Conservation (phyloP, 2,888 invertebrate species). For the Drosophila putrida region DNA sequence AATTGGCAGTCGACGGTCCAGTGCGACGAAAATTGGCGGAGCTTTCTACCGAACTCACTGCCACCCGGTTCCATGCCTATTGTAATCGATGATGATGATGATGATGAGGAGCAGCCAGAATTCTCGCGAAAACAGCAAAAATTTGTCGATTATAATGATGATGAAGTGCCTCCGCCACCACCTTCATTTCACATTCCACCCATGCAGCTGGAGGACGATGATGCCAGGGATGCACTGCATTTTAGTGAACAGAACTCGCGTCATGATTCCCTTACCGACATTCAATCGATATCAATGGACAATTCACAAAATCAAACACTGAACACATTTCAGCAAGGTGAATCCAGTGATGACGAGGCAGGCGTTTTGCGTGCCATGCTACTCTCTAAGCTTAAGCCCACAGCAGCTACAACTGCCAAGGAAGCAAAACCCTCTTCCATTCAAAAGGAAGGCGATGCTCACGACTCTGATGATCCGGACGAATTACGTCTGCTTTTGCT, state of each 20-base stretch:
- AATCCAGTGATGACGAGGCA: constrained; percentile 78
- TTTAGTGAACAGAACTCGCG: constrained; percentile 50
- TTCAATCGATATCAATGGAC: constrained; percentile 73
- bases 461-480: constrained; percentile 69
- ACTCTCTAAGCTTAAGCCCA: constrained; percentile 71
- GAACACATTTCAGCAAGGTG: constrained; percentile 10
- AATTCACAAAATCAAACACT: constrained; percentile 47
- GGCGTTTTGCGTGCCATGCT: constrained; percentile 81
- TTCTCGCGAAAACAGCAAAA: not conserved
- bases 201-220: constrained; percentile 61
- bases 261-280: constrained; percentile 52
- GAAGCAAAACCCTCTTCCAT: not conserved
- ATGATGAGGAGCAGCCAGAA: constrained; percentile 44
- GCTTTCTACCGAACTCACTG: constrained; percentile 52
- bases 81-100: constrained; percentile 54
- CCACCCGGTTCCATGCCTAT: constrained; percentile 69
- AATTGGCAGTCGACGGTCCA: constrained; percentile 40
- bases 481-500: constrained; percentile 72
- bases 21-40: constrained; percentile 59
- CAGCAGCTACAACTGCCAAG: not conserved
- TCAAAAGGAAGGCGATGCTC: not conserved
- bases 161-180: constrained; percentile 65
- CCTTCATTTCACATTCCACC: constrained; percentile 67
- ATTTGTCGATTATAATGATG: constrained; percentile 39
- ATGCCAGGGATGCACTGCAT: constrained; percentile 67